Conservation (phyloP, 2,888 invertebrate species). For the Eutolmus rufibarbis region DNA sequence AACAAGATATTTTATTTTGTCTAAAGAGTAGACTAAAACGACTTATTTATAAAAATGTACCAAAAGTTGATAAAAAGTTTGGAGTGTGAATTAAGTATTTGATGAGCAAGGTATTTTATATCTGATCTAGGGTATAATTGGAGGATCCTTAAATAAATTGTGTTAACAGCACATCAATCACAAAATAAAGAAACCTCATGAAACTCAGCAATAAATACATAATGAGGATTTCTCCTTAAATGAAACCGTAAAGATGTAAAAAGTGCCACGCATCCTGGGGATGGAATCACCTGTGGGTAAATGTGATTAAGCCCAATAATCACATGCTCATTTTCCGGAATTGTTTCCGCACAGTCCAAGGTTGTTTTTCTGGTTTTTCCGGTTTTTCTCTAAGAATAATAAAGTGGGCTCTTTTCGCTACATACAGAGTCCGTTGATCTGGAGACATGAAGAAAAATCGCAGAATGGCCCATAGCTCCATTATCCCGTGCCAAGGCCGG, state of each 20-base stretch:
- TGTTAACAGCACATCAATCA: background rate
- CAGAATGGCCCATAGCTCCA: background rate
- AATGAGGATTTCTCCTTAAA: background rate
- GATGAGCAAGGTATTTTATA: background rate
- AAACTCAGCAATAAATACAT: background rate
- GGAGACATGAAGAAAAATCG: background rate
- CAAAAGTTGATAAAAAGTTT: background rate
- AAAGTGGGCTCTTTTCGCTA: background rate
- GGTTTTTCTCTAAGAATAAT: background rate
- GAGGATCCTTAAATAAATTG: background rate
- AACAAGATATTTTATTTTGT: too few species aligned
- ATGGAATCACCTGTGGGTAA: background rate
- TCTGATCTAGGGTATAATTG: background rate
- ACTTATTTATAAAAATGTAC: too few species aligned
- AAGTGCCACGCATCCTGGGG: background rate
- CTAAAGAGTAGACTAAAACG: too few species aligned
- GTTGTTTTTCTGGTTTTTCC: background rate
- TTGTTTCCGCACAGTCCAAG: background rate
- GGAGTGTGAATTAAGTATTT: background rate
- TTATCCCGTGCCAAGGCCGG: background rate
- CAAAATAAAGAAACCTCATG: background rate
- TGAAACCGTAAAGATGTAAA: background rate
- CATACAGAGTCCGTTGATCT: background rate
- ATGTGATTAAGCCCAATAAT: background rate
- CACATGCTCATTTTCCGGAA: background rate